phyloP scores from a whole-genome alignment of 2,888 invertebrate genomes.

The Dasypogon diadema region DNA sequence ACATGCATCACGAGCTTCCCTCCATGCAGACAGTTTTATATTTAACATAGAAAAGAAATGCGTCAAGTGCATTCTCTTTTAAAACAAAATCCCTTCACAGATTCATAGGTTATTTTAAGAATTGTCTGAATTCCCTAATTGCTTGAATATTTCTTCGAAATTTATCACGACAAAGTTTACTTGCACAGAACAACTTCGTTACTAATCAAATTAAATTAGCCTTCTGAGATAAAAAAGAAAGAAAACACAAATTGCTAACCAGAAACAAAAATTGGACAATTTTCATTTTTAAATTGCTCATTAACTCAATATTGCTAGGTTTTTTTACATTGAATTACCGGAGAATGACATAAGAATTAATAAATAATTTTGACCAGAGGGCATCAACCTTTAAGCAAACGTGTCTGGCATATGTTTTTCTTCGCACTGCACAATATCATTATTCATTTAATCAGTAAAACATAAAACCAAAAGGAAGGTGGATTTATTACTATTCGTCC shows the following conservation, averaged over 20 bases:
- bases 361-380: background rate
- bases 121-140: background rate
- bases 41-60: background rate
- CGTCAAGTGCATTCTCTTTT: background rate
- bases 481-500: no score
- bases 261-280: no score
- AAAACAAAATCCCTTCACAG: background rate
- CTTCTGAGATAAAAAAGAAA: no score
- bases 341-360: no score
- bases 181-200: background rate
- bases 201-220: background rate
- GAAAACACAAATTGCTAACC: no score
- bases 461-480: background rate
- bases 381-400: slow-evolving; percentile 7
- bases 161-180: background rate
- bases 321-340: no score
- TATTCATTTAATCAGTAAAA: slow-evolving; percentile 4
- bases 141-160: background rate
- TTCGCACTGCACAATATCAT: no score
- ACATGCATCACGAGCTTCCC: no score
- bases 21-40: background rate
- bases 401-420: no score
- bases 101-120: background rate
- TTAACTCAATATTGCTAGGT: no score
- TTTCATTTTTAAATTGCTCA: no score